Conservation (phyloP, 2,797 vertebrate species). For the Chloroceryle amazona region DNA sequence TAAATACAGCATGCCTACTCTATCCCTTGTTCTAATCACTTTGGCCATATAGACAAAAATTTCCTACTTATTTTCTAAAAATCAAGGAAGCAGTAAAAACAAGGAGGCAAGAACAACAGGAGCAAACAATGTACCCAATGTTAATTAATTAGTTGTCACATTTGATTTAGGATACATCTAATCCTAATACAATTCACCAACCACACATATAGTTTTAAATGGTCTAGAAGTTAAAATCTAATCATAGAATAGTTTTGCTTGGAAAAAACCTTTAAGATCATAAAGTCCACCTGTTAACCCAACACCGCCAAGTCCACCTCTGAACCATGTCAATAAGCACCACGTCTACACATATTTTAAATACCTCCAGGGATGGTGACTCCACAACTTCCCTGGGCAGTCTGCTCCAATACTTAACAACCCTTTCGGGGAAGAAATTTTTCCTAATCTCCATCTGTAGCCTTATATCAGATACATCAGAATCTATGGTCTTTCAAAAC, state of each 20-base stretch:
- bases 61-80: not conserved
- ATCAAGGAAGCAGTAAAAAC: not conserved
- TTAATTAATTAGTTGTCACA: not conserved
- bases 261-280: not conserved
- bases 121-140: not conserved
- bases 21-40: not conserved
- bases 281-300: not conserved
- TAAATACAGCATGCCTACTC: not conserved
- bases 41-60: not conserved
- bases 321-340: not conserved
- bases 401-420: no score
- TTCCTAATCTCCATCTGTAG: not conserved
- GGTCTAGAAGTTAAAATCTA: not conserved
- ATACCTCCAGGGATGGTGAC: no score
- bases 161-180: not conserved
- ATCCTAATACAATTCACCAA: not conserved
- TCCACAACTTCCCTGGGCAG: no score
- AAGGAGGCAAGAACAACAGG: not conserved
- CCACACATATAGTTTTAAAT: not conserved
- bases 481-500: fast-evolving
- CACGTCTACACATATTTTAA: not conserved
- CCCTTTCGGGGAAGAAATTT: no score
- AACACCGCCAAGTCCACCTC: not conserved
- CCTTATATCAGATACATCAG: not conserved
- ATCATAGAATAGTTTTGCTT: not conserved